phyloP scores from a whole-genome alignment of 2,113 vertebrate species.

The Oreochromis tanganicae region DNA sequence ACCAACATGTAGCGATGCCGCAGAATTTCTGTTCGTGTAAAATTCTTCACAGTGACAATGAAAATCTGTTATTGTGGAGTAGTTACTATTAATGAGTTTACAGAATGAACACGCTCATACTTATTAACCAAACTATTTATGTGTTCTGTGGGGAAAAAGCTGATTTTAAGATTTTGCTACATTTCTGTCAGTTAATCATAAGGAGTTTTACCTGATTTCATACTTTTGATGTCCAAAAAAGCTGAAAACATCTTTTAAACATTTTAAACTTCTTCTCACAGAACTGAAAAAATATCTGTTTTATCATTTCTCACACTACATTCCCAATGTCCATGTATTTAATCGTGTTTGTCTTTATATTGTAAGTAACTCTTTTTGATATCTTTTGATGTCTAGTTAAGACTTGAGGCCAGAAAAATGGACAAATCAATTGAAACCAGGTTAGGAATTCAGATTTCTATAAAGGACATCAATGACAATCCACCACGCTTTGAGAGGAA shows the following conservation, averaged over 20 bases:
- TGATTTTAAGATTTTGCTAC: neutral
- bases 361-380: neutral
- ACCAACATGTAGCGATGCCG: neutral
- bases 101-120: neutral
- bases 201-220: neutral
- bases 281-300: neutral
- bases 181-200: neutral
- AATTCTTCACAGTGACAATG: neutral
- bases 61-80: neutral
- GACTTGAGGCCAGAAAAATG: slow-evolving; percentile 26
- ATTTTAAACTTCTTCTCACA: neutral
- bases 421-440: slow-evolving; percentile 15
- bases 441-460: slow-evolving; percentile 49
- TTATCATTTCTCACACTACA: neutral
- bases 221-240: neutral
- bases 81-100: neutral
- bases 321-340: neutral
- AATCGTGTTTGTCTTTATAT: neutral
- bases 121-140: neutral
- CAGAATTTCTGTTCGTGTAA: neutral
- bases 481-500: slow-evolving; percentile 41
- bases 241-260: neutral
- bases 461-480: slow-evolving; percentile 70
- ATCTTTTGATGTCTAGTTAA: slow-evolving; percentile 15
- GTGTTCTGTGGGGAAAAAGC: neutral